These are phyloP conservation scores for Enteromius trimaculatus DNA, from an alignment of 2,797 vertebrate species.

Conservation along the genomic window DNA sequence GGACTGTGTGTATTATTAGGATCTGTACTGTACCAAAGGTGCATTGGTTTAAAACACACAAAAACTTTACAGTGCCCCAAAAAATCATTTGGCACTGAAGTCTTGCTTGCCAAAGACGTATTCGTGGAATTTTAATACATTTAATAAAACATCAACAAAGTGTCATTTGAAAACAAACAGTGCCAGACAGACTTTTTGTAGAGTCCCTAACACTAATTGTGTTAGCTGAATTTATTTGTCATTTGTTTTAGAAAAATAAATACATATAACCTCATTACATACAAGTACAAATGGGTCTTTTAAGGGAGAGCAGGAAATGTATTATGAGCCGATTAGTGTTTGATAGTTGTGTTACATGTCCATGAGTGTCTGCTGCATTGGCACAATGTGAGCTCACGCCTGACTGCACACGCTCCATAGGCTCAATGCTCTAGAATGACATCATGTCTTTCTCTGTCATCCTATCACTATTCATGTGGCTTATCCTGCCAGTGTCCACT, in stretches of 20 bases:
- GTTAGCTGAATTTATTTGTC: no score
- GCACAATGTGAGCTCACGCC: constrained; percentile 86
- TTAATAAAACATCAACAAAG: not conserved
- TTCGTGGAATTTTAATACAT: not conserved
- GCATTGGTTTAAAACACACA: not conserved
- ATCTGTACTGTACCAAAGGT: not conserved
- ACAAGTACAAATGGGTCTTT: not conserved
- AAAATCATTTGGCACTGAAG: not conserved
- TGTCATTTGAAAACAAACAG: not conserved
- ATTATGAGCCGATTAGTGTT: constrained; percentile 80
- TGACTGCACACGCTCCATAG: constrained; percentile 87
- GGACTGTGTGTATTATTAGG: not conserved
- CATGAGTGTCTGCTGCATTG: constrained; percentile 79
- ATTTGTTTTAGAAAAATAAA: not conserved
- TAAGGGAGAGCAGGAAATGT: constrained; percentile 5
- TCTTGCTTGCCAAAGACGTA: not conserved
- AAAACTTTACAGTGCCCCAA: not conserved
- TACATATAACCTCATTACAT: not conserved
- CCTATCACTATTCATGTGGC: constrained; percentile 73
- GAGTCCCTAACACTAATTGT: not conserved
- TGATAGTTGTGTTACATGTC: constrained; percentile 88
- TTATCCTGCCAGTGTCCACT: constrained; percentile 77
- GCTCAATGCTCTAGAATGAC: constrained; percentile 86
- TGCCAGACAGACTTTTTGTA: not conserved
- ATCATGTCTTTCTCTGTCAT: constrained; percentile 92